Conservation (phyloP, 2,797 vertebrate genomes). For the Lacerta bilineata region DNA sequence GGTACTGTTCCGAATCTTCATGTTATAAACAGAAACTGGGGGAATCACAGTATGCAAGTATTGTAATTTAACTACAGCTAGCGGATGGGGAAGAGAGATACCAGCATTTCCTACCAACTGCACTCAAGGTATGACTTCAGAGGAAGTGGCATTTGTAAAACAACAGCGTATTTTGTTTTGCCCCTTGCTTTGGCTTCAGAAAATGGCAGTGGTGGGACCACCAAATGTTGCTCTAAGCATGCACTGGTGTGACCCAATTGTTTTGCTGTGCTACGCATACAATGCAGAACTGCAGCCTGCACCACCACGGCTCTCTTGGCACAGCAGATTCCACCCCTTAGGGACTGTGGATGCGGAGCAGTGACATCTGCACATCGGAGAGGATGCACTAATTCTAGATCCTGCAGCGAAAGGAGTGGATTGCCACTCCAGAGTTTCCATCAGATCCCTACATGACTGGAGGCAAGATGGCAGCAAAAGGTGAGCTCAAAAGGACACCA, state of each 20-base stretch:
- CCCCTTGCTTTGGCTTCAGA: not conserved
- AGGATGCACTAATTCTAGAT: not conserved
- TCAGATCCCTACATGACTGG: too few species aligned
- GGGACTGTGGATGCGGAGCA: not conserved
- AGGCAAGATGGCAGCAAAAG: not conserved
- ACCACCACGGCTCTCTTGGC: not conserved
- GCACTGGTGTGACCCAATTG: not conserved
- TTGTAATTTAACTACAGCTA: not conserved
- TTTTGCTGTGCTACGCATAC: not conserved
- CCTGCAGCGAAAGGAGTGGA: not conserved
- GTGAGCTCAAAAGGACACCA: not conserved
- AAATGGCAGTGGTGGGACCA: not conserved
- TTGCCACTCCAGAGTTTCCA: not conserved
- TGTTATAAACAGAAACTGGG: not conserved
- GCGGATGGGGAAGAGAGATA: not conserved
- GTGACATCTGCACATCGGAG: not conserved
- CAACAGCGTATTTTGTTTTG: not conserved
- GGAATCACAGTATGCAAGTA: not conserved
- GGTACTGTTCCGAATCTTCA: not conserved
- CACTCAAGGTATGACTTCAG: not conserved
- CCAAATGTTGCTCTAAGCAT: not conserved
- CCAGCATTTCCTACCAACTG: not conserved
- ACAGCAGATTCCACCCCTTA: not conserved
- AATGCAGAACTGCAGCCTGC: not conserved
- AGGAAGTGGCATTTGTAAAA: not conserved